Percentiles rank a stretch among this genome's conserved stretches.
These are phyloP conservation scores for Agrotis ipsilon DNA, from an alignment of 2,888 invertebrate genomes.

Conservation along the genomic window DNA sequence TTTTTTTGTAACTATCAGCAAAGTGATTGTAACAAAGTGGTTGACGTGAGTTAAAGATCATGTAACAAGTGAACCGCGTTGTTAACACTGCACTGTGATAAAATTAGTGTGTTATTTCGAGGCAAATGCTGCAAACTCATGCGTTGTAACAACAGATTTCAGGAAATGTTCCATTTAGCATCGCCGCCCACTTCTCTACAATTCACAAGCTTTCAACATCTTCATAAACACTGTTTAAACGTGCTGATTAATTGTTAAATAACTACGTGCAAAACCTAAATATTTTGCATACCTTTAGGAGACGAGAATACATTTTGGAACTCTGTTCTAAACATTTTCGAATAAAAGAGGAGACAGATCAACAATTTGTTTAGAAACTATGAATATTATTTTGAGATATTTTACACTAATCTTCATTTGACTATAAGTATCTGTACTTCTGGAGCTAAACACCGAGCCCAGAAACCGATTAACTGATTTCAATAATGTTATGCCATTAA, in stretches of 20 bases:
- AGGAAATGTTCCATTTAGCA: conserved; percentile 82
- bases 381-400: not conserved
- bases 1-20: conserved; percentile 13
- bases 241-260: conserved; percentile 69
- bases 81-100: conserved; percentile 74
- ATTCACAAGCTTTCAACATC: conserved; percentile 71
- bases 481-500: not conserved
- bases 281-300: conserved; percentile 35
- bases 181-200: conserved; percentile 69
- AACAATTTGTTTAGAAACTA: conserved; percentile 6
- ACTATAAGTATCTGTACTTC: too few relatives aligned
- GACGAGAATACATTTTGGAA: conserved; percentile 34
- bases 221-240: conserved; percentile 72
- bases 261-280: conserved; percentile 45
- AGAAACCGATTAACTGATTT: not conserved
- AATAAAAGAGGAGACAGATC: not conserved
- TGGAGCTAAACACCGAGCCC: not conserved
- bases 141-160: conserved; percentile 79
- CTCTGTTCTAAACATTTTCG: not conserved
- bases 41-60: conserved; percentile 53
- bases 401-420: not conserved
- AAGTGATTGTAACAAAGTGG: conserved; percentile 26
- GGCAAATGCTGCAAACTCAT: conserved; percentile 75
- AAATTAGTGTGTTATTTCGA: conserved; percentile 82
- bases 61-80: conserved; percentile 67